Conservation (phyloP, 2,113 vertebrate genomes). For the Istiophorus platypterus region DNA sequence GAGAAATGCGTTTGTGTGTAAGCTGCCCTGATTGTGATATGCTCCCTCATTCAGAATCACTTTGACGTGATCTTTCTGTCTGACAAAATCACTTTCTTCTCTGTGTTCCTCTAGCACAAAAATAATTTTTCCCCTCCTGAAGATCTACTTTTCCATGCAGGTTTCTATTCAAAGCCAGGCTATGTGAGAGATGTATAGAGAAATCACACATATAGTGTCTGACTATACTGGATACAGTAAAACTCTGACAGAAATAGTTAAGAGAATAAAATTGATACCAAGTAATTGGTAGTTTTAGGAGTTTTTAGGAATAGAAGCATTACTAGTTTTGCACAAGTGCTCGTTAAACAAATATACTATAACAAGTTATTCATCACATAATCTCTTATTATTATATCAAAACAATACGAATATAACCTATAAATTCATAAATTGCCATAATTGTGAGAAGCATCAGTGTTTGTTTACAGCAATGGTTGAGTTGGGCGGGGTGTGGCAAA, state of each 20-base stretch:
- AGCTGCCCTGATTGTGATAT: background rate
- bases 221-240: no score
- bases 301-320: background rate
- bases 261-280: background rate
- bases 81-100: slow-evolving; percentile 12
- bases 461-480: slow-evolving; percentile 74
- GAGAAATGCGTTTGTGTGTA: slow-evolving; percentile 22
- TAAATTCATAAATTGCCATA: background rate
- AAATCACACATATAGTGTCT: background rate
- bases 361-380: background rate
- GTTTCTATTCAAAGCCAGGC: background rate
- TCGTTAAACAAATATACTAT: background rate
- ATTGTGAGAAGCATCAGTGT: slow-evolving; percentile 41
- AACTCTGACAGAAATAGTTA: background rate
- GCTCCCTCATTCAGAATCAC: slow-evolving; percentile 25
- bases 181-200: background rate
- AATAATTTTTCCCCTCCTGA: background rate
- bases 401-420: background rate
- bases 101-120: background rate
- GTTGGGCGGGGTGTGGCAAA: slow-evolving; percentile 46
- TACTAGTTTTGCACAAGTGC: background rate
- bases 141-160: background rate
- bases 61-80: slow-evolving; percentile 35
- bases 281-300: background rate
- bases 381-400: background rate